Conservation (phyloP, 2,113 vertebrate genomes). For the Glareola pratincola region DNA sequence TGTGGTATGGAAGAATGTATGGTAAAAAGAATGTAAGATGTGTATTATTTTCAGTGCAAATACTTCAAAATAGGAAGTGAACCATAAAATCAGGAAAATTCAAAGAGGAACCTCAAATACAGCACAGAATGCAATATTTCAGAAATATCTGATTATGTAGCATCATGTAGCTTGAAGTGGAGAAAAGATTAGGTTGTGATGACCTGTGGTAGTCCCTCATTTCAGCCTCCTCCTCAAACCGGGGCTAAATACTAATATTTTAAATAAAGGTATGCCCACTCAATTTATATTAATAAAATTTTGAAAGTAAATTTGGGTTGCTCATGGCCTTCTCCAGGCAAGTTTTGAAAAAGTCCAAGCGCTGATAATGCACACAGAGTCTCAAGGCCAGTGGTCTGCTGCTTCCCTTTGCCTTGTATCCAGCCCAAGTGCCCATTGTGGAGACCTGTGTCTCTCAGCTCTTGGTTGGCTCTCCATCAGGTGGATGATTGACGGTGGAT, state of each 20-base stretch:
- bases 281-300: not conserved
- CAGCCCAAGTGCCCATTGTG: rapidly evolving
- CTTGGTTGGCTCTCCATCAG: not conserved
- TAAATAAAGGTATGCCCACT: not conserved
- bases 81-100: not conserved
- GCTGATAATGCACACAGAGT: not conserved
- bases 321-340: not conserved
- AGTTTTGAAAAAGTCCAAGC: not conserved
- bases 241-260: not conserved
- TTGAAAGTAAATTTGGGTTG: not conserved
- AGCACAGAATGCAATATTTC: not conserved
- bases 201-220: not conserved
- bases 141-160: not conserved
- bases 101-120: not conserved
- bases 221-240: not conserved
- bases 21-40: not conserved
- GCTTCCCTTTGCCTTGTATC: not conserved
- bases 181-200: not conserved
- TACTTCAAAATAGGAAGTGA: not conserved
- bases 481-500: not conserved
- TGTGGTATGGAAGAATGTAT: not conserved
- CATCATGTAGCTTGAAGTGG: not conserved
- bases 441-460: not conserved
- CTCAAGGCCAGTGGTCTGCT: no score
- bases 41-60: not conserved